These are phyloP conservation scores for Phrynocephalus forsythii DNA, from an alignment of 2,797 vertebrate genomes.

Conservation along the genomic window DNA sequence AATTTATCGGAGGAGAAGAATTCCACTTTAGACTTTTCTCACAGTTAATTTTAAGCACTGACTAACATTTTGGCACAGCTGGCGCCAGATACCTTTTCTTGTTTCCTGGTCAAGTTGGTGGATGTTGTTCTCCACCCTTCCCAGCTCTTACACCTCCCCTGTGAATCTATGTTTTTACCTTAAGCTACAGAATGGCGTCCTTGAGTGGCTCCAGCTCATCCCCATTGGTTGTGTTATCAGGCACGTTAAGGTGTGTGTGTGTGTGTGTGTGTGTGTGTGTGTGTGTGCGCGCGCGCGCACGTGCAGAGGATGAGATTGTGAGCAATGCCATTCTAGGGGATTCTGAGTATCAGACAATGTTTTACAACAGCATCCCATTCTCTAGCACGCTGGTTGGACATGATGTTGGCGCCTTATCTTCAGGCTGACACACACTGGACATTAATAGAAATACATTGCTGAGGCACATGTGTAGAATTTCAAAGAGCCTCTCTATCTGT, in stretches of 20 bases:
- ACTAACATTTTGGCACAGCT: neutral
- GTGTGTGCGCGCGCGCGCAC: neutral
- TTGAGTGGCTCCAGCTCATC: conserved; percentile 4
- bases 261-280: neutral
- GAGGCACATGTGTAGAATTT: conserved; percentile 83
- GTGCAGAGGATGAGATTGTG: conserved; percentile 77
- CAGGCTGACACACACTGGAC: conserved; percentile 86
- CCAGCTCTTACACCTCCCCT: conserved; percentile 45
- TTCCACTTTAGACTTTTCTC: conserved; percentile 24
- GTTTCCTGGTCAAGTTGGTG: conserved; percentile 20
- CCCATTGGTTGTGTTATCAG: conserved; percentile 71
- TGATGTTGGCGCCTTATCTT: conserved; percentile 89
- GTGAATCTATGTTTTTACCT: conserved; percentile 29
- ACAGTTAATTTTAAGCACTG: neutral
- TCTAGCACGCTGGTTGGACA: conserved; percentile 83
- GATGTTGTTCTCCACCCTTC: conserved; percentile 4
- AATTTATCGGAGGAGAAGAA: neutral
- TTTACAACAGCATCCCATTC: conserved; percentile 79
- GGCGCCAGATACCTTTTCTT: conserved; percentile 6
- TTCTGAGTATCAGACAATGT: conserved; percentile 80
- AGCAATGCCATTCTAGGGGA: conserved; percentile 72
- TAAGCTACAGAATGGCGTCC: neutral
- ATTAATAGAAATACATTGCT: conserved; percentile 89
- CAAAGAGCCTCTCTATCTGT: conserved; percentile 75
- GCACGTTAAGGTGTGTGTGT: neutral